These are phyloP conservation scores for Euzophera pinguis DNA, from an alignment of 2,888 invertebrate genomes.

Conservation along the genomic window DNA sequence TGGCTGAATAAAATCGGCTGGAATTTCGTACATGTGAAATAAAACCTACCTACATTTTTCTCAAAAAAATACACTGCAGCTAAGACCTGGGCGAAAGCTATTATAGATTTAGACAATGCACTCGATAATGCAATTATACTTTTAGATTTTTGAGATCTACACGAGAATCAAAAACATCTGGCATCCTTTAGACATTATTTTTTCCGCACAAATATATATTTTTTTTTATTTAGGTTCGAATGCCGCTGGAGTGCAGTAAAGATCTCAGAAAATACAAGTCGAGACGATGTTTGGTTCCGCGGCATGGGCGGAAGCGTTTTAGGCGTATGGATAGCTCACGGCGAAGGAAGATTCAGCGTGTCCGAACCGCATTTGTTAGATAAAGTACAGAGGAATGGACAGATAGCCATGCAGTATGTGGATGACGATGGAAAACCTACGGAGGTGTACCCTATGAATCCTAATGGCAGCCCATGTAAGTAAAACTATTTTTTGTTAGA, in stretches of 20 bases:
- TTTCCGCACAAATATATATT: too few species aligned
- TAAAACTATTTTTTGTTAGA: too few species aligned
- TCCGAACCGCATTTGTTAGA: conserved; percentile 67
- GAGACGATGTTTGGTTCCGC: conserved; percentile 88
- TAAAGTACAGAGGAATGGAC: conserved; percentile 76
- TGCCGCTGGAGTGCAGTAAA: conserved; percentile 89
- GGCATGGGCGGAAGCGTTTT: conserved; percentile 93
- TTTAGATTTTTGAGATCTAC: too few species aligned
- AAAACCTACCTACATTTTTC: too few species aligned
- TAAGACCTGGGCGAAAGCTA: too few species aligned
- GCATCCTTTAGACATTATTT: too few species aligned
- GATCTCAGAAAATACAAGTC: conserved; percentile 81
- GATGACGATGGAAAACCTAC: conserved; percentile 89
- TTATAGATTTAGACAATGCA: too few species aligned
- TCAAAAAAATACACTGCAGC: too few species aligned
- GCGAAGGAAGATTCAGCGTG: conserved; percentile 91
- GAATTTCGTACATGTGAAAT: too few species aligned
- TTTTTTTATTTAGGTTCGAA: conserved; percentile 62
- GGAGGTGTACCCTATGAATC: conserved; percentile 94
- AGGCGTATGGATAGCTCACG: conserved; percentile 98
- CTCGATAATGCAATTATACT: too few species aligned
- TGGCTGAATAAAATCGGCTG: too few species aligned
- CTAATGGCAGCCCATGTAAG: conserved; percentile 91
- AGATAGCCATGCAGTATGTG: conserved; percentile 90
- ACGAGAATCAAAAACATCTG: too few species aligned